A percentile compares a stretch with the other conserved stretches of the same genome.
Evolutionary conservation across 2,113 vertebrate genomes (phyloP).

Genomic region (Puntigrus tetrazona): DNA sequence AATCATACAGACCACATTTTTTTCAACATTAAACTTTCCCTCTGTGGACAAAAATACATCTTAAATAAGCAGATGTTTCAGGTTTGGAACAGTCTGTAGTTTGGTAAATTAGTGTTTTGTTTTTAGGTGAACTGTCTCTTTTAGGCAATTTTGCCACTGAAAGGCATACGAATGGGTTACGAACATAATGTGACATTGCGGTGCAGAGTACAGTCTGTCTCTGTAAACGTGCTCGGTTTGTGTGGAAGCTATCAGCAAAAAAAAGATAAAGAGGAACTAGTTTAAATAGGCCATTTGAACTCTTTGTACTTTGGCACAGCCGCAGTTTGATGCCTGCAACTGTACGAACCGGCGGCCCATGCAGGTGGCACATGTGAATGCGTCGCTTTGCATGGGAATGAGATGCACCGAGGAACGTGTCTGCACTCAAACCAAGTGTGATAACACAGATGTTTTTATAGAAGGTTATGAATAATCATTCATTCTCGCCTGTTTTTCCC

Average conservation of each 20-base stretch:
- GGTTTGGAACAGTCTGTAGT: background rate
- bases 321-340: background rate
- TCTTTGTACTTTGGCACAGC: slow-evolving; percentile 40
- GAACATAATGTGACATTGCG: slow-evolving; percentile 23
- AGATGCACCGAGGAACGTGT: background rate
- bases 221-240: slow-evolving; percentile 39
- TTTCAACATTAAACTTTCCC: too few species aligned
- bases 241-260: slow-evolving; percentile 50
- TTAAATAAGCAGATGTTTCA: background rate
- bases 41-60: too few species aligned
- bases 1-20: too few species aligned
- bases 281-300: slow-evolving; percentile 3
- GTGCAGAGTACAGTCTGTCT: background rate
- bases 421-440: slow-evolving; percentile 3
- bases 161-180: background rate
- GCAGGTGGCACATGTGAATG: slow-evolving; percentile 34
- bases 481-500: background rate
- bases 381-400: slow-evolving; percentile 14
- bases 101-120: background rate
- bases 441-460: slow-evolving; percentile 40
- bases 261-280: slow-evolving; percentile 53
- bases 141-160: too few species aligned
- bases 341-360: background rate
- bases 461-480: background rate
- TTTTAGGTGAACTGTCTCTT: background rate